Percentiles rank a stretch among this genome's conserved stretches.
These are phyloP conservation scores for zebrafish (Danio rerio) DNA, from an alignment of 2,113 vertebrate genomes.

Conservation along the genomic window GRCz12tu NC_133192.1:40583001-40583500, in stretches of 20 bases:
- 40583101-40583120: constrained; percentile 31
- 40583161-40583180: constrained; percentile 19
- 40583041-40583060: constrained; percentile 2
- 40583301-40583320: background rate
- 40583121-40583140: background rate
- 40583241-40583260: constrained; percentile 29
- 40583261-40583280: constrained; percentile 8
- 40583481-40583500: constrained; percentile 5
- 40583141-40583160: background rate
- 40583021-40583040: background rate
- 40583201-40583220: constrained; percentile 33
- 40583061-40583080: background rate
- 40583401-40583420: background rate
- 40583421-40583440: background rate
- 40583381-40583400: background rate
- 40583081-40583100: constrained; percentile 53
- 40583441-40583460: background rate
- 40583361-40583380: background rate
- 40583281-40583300: constrained; percentile 17
- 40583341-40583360: no score
- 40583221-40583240: constrained; percentile 55
- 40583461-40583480: background rate
- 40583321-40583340: constrained; percentile 21
- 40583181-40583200: constrained; percentile 47
- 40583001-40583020: constrained; percentile 11